Base-by-base conservation (phyloP, 2,888 invertebrate genomes). In the Brenthis daphne region DNA sequence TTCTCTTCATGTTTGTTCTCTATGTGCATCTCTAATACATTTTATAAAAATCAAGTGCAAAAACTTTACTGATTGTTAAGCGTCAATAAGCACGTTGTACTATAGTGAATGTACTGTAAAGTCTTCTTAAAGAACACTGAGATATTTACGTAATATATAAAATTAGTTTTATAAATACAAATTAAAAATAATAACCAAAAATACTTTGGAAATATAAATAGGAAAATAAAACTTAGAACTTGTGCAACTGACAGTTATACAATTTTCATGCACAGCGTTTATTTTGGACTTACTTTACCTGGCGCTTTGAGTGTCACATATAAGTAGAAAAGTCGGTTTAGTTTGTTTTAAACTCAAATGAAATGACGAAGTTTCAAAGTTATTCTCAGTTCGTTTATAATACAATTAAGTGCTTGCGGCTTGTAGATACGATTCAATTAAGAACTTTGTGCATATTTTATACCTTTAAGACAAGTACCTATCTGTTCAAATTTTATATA, bases 361-460 rank as follows among this genome's bases (percentile, higher is more conserved):
- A 85, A 86, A 85, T 85, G 79, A 83, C 81, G 80, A 83, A 87
- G 78, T 87, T 86, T 78, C 72, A 69, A 82, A 85, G 83, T 84
- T 87, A 84, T 83, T 82, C 81, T 73, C 77, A 81, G 84, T 84
- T 82, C 81, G 82, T 83, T 82, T 80, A 81, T 84, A 83, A 85
- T 79, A 82, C 82, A 85, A 86, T 87, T 83, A 82, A 81, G 77
- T 78, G 83, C 79, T 82, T 83, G 81, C 80, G 83, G 84, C 85
- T 85, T 82, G 79, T 80, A 72, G 76, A 82, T 81, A 78, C 77
- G 78, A 85, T 86, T 87, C 78, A 85, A 85, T 87, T 85, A 83
- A 77, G 74, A 82, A 87, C 77, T 85, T 83, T 66, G 67, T 70
- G 81, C 82, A 82, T 84, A 82, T 81, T 81, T 82, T 82, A 80